These are phyloP conservation scores for Onychomys torridus DNA, from an alignment of 2,797 vertebrate genomes.

Conservation along the genomic window DNA sequence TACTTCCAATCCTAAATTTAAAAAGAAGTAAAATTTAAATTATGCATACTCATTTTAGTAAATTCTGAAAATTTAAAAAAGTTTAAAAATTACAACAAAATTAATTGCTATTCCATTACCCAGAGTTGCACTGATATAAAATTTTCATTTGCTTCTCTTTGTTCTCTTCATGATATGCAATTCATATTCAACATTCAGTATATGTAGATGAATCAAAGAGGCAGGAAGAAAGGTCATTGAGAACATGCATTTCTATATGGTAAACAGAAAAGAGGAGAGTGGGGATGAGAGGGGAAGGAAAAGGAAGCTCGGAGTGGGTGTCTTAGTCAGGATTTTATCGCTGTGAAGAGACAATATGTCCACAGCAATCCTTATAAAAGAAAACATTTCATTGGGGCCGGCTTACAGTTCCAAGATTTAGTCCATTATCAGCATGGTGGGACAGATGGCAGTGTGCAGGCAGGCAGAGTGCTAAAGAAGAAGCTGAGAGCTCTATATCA, in stretches of 20 bases:
- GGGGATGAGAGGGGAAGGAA: background rate
- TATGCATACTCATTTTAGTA: background rate
- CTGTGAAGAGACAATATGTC: background rate
- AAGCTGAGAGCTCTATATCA: background rate
- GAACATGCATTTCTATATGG: background rate
- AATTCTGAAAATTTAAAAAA: background rate
- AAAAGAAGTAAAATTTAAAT: background rate
- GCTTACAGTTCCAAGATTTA: background rate
- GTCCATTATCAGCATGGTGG: background rate
- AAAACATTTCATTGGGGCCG: background rate
- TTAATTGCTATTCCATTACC: background rate
- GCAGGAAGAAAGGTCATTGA: background rate
- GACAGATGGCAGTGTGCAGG: background rate
- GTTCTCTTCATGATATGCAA: background rate
- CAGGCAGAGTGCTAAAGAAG: background rate
- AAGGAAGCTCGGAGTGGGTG: background rate
- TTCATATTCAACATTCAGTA: background rate
- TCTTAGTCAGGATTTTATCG: background rate
- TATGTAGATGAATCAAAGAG: background rate
- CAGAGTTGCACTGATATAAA: background rate
- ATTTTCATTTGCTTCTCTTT: slow-evolving; percentile 14
- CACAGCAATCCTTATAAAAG: background rate
- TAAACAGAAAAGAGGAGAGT: background rate
- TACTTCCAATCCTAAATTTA: background rate
- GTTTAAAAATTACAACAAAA: slow-evolving; percentile 11